phyloP scores from a whole-genome alignment of 2,888 invertebrate species.

The Synanthedon formicaeformis region DNA sequence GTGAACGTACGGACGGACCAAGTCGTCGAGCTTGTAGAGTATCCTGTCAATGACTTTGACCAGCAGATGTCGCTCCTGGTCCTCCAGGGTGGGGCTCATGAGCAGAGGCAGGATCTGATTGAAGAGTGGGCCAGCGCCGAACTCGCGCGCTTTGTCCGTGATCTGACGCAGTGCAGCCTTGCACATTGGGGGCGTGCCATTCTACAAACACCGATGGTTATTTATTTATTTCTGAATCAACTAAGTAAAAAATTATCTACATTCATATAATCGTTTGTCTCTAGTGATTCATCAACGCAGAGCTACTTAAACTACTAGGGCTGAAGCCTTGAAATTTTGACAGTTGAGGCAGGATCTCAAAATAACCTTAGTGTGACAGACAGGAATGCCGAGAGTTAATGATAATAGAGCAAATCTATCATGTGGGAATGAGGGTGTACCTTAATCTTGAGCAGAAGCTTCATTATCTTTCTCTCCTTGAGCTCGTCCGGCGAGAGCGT shows the following conservation, averaged over 20 bases:
- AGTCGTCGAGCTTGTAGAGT: conserved; percentile 96
- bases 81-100: conserved; percentile 99
- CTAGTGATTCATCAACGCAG: too few species aligned
- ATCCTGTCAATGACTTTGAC: conserved; percentile 99
- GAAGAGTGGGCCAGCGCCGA: conserved; percentile 98
- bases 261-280: too few species aligned
- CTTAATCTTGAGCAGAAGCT: conserved; percentile 95
- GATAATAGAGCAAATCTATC: background rate
- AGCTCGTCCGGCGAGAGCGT: conserved; percentile 94
- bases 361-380: background rate
- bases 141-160: conserved; percentile 98
- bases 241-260: too few species aligned
- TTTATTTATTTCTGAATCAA: too few species aligned
- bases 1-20: conserved; percentile 99
- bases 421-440: conserved; percentile 15
- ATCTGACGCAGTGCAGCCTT: conserved; percentile 98
- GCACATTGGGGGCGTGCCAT: conserved; percentile 99
- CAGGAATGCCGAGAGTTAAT: background rate
- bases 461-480: conserved; percentile 99
- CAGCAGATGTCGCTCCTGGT: conserved; percentile 97
- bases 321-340: too few species aligned
- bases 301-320: too few species aligned
- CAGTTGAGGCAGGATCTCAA: too few species aligned
- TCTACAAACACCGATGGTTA: conserved; percentile 44
- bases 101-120: conserved; percentile 98